Base-by-base conservation (phyloP, 2,797 vertebrate species). In the Platalea minor region DNA sequence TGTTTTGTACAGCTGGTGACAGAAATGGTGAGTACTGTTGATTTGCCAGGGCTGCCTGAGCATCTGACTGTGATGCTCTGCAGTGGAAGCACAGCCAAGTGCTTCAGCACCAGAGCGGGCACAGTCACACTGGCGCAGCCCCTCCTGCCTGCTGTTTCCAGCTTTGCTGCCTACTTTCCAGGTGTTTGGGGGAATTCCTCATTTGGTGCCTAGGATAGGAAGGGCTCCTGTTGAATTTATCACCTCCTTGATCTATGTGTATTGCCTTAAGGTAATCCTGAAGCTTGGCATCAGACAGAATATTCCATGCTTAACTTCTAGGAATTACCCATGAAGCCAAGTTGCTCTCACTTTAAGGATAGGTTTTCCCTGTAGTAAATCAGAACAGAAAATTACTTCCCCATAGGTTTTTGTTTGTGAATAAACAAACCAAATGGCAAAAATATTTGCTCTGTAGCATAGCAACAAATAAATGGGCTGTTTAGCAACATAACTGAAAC, bases 361-460 rank as follows among this genome's bases (percentile, higher is more conserved):
- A 9, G 8, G 4, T n/a, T 65, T 67, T 70, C 75, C 73, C 25
- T 19, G 43, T 14, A 56, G 69, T 23, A 75, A 92, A 95, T 24
- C n/a, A 29, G 86, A 33, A 24, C 35, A 75, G 9, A 31, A 48
- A 84, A 78, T 18, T 0, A 20, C 16, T 81, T 80, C 73, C 60
- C 85, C 39, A 4, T 56, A 20, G 68, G 51, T 59, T 92, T 90
- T 56, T 85, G 43, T 63, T 94, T 93, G 92, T 53, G 61, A 78
- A 94, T 24, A 84, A 89, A 92, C 80, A 90, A 81, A 57, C n/a
- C 53, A 15, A 90, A 90, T 3, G 61, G 65, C 13, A 11, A 37
- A 92, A 95, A 88, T 90, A 85, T 91, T 96, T 96, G 86, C 24
- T 91, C 43, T 67, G 93, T 77, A 95, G 56, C 85, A 0, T 31